Evolutionary conservation across 2,797 vertebrate species (phyloP), one percentile per base, ranked within the genome.

Genomic region (Apodemus agrarius): DNA sequence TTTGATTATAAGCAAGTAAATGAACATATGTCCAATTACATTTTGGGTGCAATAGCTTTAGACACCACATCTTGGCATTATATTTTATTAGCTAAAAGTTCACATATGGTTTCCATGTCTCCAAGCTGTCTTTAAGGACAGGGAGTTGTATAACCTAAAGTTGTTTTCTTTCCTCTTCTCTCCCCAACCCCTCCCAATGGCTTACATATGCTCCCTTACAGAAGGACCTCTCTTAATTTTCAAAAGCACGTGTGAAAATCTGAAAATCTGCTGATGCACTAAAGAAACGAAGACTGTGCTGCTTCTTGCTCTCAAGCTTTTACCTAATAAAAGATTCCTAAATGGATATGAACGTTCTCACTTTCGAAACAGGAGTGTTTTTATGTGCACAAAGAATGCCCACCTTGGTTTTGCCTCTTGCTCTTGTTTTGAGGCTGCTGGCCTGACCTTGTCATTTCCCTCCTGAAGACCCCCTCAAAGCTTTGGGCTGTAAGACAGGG

Each of bases 31-130:
- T 98, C 98, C 98, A 98, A 98, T 99, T 98, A 98, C 96, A 98
- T 98, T 98, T 98, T 98, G 98, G 98, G 98, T 98, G 98, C 98
- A 98, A 98, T 95, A 97, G 98, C 89, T 98, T 98, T 97, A 98
- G 97, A 98, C 80, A 69, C 98, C 97, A 98, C 98, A 94, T 98
- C 98, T 98, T 98, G 98, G 98, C 98, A 98, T 98, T 98, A 98
- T 97, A 96, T 98, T 99, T 98, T 99, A 98, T 98, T 98, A 99
- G 98, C 97, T 98, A 97, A 98, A 98, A 98, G 97, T 97, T 98
- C 98, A 98, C 99, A 99, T 99, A 99, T 99, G 99, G 98, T 99
- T 99, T 98, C 98, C 98, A 98, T 98, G 98, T 98, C 98, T 98
- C 97, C 97, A 98, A 98, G 97, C 98, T 98, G 98, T 98, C 97